A percentile compares a stretch with the other conserved stretches of the same genome.
Evolutionary conservation across 2,797 vertebrate genomes (phyloP).

Genomic region (Acanthurus leucopareius): DNA sequence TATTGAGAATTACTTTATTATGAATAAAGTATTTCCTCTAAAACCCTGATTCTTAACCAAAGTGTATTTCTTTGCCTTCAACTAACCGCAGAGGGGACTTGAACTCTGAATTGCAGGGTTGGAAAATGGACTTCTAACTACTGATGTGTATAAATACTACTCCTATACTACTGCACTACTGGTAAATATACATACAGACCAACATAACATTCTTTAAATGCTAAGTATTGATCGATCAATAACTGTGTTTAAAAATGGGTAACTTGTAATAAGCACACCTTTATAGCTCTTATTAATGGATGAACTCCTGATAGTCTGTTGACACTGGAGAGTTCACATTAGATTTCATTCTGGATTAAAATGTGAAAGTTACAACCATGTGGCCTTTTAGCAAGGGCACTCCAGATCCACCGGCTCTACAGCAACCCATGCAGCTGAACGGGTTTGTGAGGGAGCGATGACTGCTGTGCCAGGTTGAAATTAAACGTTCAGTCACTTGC

Average conservation of each 20-base stretch:
- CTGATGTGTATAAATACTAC: neutral
- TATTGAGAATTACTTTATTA: neutral
- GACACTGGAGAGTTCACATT: neutral
- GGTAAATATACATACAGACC: no score
- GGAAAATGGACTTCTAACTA: no score
- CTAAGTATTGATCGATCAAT: neutral
- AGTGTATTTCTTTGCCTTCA: no score
- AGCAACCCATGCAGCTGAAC: conserved; percentile 40
- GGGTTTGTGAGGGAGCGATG: conserved; percentile 58
- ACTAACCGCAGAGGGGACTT: no score
- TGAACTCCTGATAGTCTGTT: neutral
- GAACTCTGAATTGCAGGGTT: no score
- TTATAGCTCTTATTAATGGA: neutral
- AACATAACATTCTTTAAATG: neutral
- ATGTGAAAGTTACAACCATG: neutral
- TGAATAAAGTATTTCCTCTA: neutral
- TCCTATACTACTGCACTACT: no score
- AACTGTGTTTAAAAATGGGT: neutral
- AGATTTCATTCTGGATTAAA: conserved; percentile 2
- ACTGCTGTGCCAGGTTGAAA: conserved; percentile 60
- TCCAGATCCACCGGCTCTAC: conserved; percentile 3
- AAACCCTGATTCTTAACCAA: no score
- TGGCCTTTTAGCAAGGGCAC: neutral
- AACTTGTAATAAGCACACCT: neutral
- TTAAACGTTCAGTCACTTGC: conserved; percentile 68